phyloP scores from a whole-genome alignment of 2,797 vertebrate species.

The Propithecus deckenii region DNA sequence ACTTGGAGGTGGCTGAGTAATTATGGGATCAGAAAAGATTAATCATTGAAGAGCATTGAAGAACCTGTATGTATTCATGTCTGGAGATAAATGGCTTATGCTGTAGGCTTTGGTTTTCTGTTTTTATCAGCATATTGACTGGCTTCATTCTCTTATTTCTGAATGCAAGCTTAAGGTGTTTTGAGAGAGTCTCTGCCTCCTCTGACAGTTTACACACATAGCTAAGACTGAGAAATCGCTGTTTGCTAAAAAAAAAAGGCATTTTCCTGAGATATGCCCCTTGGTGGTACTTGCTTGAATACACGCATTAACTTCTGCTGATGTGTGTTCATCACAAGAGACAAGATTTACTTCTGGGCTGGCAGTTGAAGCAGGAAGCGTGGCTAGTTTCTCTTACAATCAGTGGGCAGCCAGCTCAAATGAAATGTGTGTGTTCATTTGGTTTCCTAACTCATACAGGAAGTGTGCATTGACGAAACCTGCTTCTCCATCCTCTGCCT shows the following conservation, averaged over 20 bases:
- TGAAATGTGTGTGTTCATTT: fast-evolving
- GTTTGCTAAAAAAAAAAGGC: not conserved
- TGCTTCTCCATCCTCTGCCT: not conserved
- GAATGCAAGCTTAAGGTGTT: not conserved
- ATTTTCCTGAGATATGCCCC: not conserved
- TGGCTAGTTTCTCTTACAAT: fast-evolving
- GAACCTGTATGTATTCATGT: not conserved
- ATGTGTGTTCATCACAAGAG: fast-evolving
- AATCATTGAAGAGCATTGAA: not conserved
- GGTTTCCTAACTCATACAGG: not conserved
- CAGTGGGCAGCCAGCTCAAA: not conserved
- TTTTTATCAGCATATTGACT: not conserved
- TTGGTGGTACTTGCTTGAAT: not conserved
- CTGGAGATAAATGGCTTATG: fast-evolving
- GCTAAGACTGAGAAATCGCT: not conserved
- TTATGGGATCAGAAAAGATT: too few relatives aligned
- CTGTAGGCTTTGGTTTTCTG: not conserved
- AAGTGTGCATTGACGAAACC: fast-evolving
- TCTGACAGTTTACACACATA: fast-evolving
- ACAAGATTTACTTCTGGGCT: not conserved
- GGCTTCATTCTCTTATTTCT: not conserved
- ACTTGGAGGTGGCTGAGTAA: not conserved
- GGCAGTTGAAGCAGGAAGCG: fast-evolving
- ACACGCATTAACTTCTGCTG: too few relatives aligned
- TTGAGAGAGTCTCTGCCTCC: too few relatives aligned